phyloP scores from a whole-genome alignment of 92 coral and sea anemone genomes.

The Epizoanthus fatuus region DNA sequence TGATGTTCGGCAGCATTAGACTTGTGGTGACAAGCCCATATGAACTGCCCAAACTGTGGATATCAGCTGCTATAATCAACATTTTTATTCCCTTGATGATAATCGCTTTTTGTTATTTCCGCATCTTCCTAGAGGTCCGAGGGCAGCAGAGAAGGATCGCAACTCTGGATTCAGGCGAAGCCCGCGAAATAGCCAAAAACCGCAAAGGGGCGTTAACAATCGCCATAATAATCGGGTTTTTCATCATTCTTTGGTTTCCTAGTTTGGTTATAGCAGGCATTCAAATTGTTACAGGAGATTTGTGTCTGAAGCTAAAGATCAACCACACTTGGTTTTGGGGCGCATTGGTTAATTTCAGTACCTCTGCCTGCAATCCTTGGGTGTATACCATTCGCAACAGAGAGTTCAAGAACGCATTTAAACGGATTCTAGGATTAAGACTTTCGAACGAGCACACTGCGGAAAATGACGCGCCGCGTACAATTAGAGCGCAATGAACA shows the following conservation, averaged over 20 bases:
- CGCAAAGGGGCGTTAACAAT: conserved; percentile 80
- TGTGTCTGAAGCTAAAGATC: conserved; percentile 69
- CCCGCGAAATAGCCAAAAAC: conserved; percentile 26
- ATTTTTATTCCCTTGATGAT: conserved; percentile 69
- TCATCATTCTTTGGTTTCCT: conserved; percentile 71
- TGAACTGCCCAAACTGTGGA: conserved; percentile 78
- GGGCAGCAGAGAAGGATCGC: conserved; percentile 61
- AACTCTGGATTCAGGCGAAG: conserved; percentile 16
- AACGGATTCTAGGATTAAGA: conserved; percentile 25
- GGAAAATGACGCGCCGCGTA: too few species aligned
- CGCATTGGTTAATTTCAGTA: conserved; percentile 68
- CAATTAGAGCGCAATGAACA: too few species aligned
- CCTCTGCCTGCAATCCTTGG: conserved; percentile 88
- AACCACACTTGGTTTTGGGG: conserved; percentile 84
- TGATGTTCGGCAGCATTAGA: conserved; percentile 46
- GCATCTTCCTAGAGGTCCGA: conserved; percentile 70
- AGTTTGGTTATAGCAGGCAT: conserved; percentile 78
- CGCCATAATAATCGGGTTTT: conserved; percentile 73
- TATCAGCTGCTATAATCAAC: conserved; percentile 68
- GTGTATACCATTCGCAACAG: conserved; percentile 68
- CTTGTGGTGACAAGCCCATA: conserved; percentile 61
- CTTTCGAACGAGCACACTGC: neutral
- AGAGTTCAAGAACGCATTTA: conserved; percentile 70
- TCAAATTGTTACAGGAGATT: conserved; percentile 62
- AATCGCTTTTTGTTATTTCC: conserved; percentile 72